phyloP scores from a whole-genome alignment of 2,113 vertebrate species.

The Zeus faber region DNA sequence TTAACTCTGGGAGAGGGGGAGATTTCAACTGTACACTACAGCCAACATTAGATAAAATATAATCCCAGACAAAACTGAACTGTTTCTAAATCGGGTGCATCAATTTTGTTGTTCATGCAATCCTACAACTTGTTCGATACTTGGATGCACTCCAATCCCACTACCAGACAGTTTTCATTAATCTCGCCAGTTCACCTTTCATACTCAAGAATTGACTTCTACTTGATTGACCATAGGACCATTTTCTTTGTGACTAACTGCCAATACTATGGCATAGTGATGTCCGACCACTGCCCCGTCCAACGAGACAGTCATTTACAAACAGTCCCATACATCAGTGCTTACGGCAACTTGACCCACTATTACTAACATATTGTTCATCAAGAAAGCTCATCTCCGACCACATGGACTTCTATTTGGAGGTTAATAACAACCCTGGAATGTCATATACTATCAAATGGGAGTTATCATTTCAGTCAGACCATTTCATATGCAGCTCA shows the following conservation, averaged over 20 bases:
- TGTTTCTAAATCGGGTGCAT: slow-evolving; percentile 5
- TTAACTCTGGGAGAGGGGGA: slow-evolving; percentile 5
- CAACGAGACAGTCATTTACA: slow-evolving; percentile 11
- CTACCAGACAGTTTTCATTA: neutral
- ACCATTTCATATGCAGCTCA: neutral
- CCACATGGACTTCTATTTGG: neutral
- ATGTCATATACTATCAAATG: neutral
- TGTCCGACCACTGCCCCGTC: slow-evolving; percentile 6
- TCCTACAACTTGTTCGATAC: slow-evolving; percentile 8
- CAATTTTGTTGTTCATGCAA: slow-evolving; percentile 9
- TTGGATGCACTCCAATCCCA: slow-evolving; percentile 10
- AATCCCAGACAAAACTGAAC: slow-evolving; percentile 1
- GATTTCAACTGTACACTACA: slow-evolving; percentile 6
- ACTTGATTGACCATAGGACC: slow-evolving; percentile 10
- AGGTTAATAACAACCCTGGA: neutral
- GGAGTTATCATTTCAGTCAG: neutral
- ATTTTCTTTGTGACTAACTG: slow-evolving; percentile 5
- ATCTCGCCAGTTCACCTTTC: slow-evolving; percentile 1
- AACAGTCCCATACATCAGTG: slow-evolving; percentile 1
- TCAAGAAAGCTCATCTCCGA: neutral
- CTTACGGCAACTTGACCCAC: slow-evolving; percentile 4
- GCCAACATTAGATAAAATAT: slow-evolving; percentile 5
- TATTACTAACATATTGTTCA: neutral
- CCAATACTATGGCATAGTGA: slow-evolving; percentile 5
- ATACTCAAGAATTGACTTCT: slow-evolving; percentile 3